Conservation (phyloP, 2,888 invertebrate genomes). For the Malthinus flaveolus region DNA sequence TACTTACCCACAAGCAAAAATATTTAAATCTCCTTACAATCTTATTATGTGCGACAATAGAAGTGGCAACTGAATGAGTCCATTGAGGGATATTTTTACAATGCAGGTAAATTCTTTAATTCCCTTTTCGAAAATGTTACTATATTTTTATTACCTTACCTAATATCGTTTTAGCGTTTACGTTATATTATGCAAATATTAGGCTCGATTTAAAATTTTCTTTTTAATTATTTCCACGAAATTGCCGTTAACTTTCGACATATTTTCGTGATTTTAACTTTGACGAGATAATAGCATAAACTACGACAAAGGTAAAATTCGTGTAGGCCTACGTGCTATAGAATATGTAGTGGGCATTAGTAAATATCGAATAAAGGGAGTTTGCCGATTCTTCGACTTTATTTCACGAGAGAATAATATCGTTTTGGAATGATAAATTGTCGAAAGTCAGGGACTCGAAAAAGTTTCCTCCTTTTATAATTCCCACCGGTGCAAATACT, state of each 20-base stretch:
- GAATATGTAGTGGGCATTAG: constrained; percentile 28
- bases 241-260: too few relatives aligned
- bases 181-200: too few relatives aligned
- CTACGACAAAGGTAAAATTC: constrained; percentile 2
- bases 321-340: constrained; percentile 29
- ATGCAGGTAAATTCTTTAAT: constrained; percentile 11
- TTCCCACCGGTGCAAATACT: too few relatives aligned
- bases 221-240: neutral
- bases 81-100: constrained; percentile 3
- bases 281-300: neutral
- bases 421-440: constrained; percentile 17
- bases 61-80: constrained; percentile 4
- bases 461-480: neutral
- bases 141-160: neutral
- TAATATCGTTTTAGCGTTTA: too few relatives aligned
- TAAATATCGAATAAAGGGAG: constrained; percentile 5
- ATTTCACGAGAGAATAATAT: constrained; percentile 13
- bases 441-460: constrained; percentile 10
- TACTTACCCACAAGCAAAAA: constrained; percentile 8
- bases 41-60: constrained; percentile 14
- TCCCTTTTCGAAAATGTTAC: neutral
- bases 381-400: constrained; percentile 8
- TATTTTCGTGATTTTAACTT: neutral
- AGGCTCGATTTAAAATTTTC: neutral
- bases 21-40: constrained; percentile 18